A percentile compares a stretch with the other conserved stretches of the same genome.
These are phyloP conservation scores for Entelurus aequoreus DNA, from an alignment of 2,113 vertebrate species.

Conservation along the genomic window DNA sequence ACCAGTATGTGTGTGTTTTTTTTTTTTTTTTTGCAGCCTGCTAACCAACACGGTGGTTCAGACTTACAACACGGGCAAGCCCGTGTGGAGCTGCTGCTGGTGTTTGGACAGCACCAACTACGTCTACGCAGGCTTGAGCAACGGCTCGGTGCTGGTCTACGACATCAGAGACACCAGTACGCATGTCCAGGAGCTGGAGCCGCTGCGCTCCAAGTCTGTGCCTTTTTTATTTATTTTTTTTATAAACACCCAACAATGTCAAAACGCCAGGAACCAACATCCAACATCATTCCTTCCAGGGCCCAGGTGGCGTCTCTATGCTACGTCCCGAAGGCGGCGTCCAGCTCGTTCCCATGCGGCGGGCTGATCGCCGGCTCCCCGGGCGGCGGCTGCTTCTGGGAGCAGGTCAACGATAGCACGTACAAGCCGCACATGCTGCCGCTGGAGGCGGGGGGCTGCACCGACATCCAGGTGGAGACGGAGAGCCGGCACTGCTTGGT, in stretches of 20 bases:
- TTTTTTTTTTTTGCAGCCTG: conserved; percentile 69
- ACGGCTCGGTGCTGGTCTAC: conserved; percentile 86
- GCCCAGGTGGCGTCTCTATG: conserved; percentile 88
- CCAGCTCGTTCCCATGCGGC: conserved; percentile 79
- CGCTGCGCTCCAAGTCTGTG: conserved; percentile 77
- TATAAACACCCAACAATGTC: not conserved
- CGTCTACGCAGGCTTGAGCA: conserved; percentile 87
- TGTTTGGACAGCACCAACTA: conserved; percentile 87
- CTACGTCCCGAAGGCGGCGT: conserved; percentile 82
- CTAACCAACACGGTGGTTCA: conserved; percentile 93
- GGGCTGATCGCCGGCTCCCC: conserved; percentile 88
- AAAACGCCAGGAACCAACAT: too few species aligned
- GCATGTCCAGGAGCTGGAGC: conserved; percentile 81
- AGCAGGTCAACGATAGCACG: conserved; percentile 70
- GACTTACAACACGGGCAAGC: conserved; percentile 84
- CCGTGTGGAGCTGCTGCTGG: conserved; percentile 99
- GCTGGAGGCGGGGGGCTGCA: conserved; percentile 81
- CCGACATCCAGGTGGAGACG: conserved; percentile 86
- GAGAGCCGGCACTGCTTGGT: conserved; percentile 88
- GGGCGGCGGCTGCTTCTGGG: conserved; percentile 92
- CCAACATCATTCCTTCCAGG: conserved; percentile 53
- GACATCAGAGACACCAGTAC: conserved; percentile 87
- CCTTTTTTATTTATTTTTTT: not conserved
- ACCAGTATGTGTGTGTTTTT: too few species aligned
- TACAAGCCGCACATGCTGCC: conserved; percentile 83